A percentile compares a stretch with the other conserved stretches of the same genome.
Conservation (phyloP, 2,888 invertebrate species). For the Drosophila parthenogenetica region DNA sequence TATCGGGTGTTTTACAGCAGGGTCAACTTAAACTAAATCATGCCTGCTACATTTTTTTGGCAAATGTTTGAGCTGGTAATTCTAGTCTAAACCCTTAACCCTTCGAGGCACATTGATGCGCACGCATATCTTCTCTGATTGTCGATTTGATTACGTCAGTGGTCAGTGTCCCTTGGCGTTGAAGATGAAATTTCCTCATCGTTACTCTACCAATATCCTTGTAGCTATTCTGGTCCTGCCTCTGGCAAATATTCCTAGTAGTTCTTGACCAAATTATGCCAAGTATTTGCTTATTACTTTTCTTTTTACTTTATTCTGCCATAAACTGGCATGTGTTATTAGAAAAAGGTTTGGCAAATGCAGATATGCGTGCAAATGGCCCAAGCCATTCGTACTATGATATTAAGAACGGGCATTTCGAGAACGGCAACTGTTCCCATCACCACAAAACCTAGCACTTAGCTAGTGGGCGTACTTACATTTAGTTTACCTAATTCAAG, state of each 20-base stretch:
- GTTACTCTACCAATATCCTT: slow-evolving; percentile 19
- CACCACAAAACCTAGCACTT: background rate
- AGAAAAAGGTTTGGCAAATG: slow-evolving; percentile 77
- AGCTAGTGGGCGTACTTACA: slow-evolving; percentile 29
- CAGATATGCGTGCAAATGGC: slow-evolving; percentile 64
- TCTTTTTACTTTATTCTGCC: slow-evolving; percentile 39
- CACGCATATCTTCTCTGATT: slow-evolving; percentile 74
- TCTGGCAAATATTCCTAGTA: slow-evolving; percentile 14
- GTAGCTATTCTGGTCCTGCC: slow-evolving; percentile 6
- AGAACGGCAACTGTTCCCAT: slow-evolving; percentile 5
- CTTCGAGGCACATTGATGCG: slow-evolving; percentile 65
- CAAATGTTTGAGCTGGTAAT: slow-evolving; percentile 41
- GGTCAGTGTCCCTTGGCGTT: slow-evolving; percentile 68
- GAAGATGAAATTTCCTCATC: slow-evolving; percentile 44
- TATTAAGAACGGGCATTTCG: slow-evolving; percentile 52
- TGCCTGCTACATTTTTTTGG: background rate
- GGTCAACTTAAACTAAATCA: background rate
- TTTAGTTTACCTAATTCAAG: slow-evolving; percentile 12
- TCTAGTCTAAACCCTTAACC: slow-evolving; percentile 56
- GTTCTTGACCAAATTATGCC: slow-evolving; percentile 71
- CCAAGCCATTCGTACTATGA: slow-evolving; percentile 33
- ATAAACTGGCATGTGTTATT: slow-evolving; percentile 75
- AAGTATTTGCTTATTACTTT: slow-evolving; percentile 78
- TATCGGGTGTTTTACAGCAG: background rate
- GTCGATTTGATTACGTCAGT: slow-evolving; percentile 78